Evolutionary conservation across 2,113 vertebrate species (phyloP).

Genomic region (Podocnemis expansa): DNA sequence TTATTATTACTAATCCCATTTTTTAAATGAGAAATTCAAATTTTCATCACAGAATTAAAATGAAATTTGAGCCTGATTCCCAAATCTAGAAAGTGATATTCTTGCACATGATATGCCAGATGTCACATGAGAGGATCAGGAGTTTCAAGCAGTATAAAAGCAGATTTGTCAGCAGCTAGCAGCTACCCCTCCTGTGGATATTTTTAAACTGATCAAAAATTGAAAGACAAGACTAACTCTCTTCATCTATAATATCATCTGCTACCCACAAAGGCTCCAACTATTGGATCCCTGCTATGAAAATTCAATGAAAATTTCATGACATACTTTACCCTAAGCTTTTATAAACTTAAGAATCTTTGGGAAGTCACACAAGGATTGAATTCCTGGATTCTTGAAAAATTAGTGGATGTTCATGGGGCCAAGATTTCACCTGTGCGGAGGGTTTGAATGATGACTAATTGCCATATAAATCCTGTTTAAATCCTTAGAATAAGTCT

Average conservation of each 20-base stretch:
- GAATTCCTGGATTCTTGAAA: neutral
- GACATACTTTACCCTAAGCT: neutral
- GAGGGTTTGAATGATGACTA: neutral
- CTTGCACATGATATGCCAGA: neutral
- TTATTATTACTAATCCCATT: neutral
- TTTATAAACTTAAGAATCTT: neutral
- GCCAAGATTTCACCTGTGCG: neutral
- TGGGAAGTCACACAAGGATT: neutral
- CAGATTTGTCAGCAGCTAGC: neutral
- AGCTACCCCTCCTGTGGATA: neutral
- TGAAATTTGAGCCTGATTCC: neutral
- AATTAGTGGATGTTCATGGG: neutral
- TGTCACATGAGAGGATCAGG: neutral
- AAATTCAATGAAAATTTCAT: neutral
- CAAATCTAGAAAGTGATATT: neutral
- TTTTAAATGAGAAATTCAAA: slow-evolving; percentile 13
- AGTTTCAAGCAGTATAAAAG: neutral
- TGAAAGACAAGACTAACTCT: neutral
- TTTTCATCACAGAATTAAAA: neutral
- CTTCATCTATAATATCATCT: neutral
- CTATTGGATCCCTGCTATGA: neutral
- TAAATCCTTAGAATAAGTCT: neutral
- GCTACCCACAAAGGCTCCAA: neutral
- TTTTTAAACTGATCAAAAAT: neutral
- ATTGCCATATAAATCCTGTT: neutral